Conservation (phyloP, 1,140 invertebrate genomes). For the Philotrypesis tridentata region DNA sequence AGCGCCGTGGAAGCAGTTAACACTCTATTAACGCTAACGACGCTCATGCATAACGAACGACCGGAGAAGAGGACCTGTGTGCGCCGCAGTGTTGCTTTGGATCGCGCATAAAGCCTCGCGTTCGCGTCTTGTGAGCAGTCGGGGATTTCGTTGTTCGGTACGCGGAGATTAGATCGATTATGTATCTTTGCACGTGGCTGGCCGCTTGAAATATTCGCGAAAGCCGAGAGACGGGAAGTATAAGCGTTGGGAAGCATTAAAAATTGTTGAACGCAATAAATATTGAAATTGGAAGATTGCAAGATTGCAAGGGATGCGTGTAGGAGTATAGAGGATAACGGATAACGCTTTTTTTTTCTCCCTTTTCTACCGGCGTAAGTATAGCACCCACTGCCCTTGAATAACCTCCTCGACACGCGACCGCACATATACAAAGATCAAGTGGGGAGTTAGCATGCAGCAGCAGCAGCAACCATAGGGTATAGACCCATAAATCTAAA, state of each 20-base stretch:
- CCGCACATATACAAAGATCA: conserved; percentile 23
- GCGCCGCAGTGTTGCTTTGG: too few relatives aligned
- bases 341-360: neutral
- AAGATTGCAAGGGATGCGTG: too few relatives aligned
- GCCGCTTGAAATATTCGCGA: too few relatives aligned
- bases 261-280: neutral
- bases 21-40: conserved; percentile 71
- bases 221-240: too few relatives aligned
- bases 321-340: too few relatives aligned
- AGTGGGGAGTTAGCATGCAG: conserved; percentile 54
- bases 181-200: too few relatives aligned
- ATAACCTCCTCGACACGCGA: conserved; percentile 9
- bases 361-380: neutral
- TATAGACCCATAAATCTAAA: conserved; percentile 57
- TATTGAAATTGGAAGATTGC: neutral
- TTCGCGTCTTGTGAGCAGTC: neutral
- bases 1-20: conserved; percentile 65
- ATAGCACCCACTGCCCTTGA: neutral
- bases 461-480: conserved; percentile 54
- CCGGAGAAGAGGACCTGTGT: neutral
- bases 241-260: neutral
- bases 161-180: too few relatives aligned
- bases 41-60: conserved; percentile 63
- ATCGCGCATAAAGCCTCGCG: neutral
- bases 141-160: neutral